phyloP scores from a whole-genome alignment of 2,888 invertebrate species.

The Troilus luridus region DNA sequence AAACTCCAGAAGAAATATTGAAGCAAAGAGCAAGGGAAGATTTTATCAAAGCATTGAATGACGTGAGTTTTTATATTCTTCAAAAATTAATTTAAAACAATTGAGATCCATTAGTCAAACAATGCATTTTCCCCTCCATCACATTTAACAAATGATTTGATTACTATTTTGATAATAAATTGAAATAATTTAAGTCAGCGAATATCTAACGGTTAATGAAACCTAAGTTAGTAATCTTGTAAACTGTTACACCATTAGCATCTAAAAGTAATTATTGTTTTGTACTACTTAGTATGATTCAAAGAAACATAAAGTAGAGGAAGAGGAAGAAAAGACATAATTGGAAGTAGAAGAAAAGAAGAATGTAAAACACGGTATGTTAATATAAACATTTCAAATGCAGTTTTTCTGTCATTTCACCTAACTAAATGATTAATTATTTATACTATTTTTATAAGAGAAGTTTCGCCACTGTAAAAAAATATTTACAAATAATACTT shows the following conservation, averaged over 20 bases:
- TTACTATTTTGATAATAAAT: background rate
- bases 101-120: too few relatives aligned
- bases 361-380: background rate
- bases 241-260: background rate
- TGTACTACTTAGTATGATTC: background rate
- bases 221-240: background rate
- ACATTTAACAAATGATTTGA: too few relatives aligned
- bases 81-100: too few relatives aligned
- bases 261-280: background rate
- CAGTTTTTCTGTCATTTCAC: background rate
- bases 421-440: background rate
- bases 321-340: background rate
- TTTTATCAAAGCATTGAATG: slow-evolving; percentile 30
- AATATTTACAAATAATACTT: too few relatives aligned
- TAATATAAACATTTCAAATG: background rate
- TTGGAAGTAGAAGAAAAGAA: background rate
- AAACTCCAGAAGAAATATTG: slow-evolving; percentile 3
- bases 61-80: too few relatives aligned
- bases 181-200: background rate
- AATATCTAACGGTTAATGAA: background rate
- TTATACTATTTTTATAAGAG: too few relatives aligned
- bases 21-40: slow-evolving; percentile 40
- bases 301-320: background rate
- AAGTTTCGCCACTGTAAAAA: too few relatives aligned
- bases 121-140: too few relatives aligned